phyloP scores from a whole-genome alignment of 2,113 vertebrate species.

The human (Homo sapiens) region GRCh38 chr1:30385001-30385500 shows the following conservation, averaged over 20 bases:
- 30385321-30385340: rapidly evolving
- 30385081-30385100: no score
- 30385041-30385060: not conserved
- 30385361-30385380: not conserved
- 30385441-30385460: not conserved
- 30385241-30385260: not conserved
- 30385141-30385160: not conserved
- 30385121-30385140: not conserved
- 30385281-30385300: not conserved
- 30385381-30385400: not conserved
- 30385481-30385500: not conserved
- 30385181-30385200: not conserved
- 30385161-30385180: not conserved
- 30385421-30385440: rapidly evolving
- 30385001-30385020: not conserved
- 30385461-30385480: not conserved
- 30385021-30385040: not conserved
- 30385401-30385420: rapidly evolving
- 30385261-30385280: not conserved
- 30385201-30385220: not conserved
- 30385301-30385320: not conserved
- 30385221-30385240: not conserved
- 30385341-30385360: rapidly evolving
- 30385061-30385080: not conserved
- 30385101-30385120: not conserved